phyloP scores from a whole-genome alignment of 2,888 invertebrate genomes.

The Odontomyia ornata region DNA sequence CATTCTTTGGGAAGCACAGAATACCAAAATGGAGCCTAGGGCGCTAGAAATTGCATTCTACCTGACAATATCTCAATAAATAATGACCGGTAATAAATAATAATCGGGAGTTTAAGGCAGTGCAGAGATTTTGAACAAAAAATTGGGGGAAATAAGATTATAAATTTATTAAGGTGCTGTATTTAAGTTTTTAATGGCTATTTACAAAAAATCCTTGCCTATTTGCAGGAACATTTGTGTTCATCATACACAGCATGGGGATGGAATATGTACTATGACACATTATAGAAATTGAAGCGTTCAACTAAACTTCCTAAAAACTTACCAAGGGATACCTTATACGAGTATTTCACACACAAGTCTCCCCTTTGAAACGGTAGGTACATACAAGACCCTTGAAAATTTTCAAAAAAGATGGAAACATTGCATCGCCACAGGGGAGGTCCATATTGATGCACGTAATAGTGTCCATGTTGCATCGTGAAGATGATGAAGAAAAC shows the following conservation, averaged over 20 bases:
- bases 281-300: too few relatives aligned
- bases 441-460: constrained; percentile 24
- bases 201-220: too few relatives aligned
- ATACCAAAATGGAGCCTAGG: constrained; percentile 53
- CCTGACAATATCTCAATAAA: constrained; percentile 60
- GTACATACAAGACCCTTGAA: background rate
- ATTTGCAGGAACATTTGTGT: too few relatives aligned
- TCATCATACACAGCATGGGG: too few relatives aligned
- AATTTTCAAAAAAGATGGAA: background rate
- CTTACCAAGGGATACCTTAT: too few relatives aligned
- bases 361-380: background rate
- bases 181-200: too few relatives aligned
- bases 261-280: too few relatives aligned
- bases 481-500: background rate
- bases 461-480: background rate
- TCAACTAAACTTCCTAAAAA: too few relatives aligned
- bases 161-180: too few relatives aligned
- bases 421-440: constrained; percentile 22
- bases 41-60: constrained; percentile 59
- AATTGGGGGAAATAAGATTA: too few relatives aligned
- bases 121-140: background rate
- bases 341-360: too few relatives aligned
- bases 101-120: constrained; percentile 53
- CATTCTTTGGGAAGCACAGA: constrained; percentile 3
- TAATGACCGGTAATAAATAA: constrained; percentile 61